Evolutionary conservation across 2,113 vertebrate genomes (phyloP).

Genomic region (Entomyzon cyanotis): DNA sequence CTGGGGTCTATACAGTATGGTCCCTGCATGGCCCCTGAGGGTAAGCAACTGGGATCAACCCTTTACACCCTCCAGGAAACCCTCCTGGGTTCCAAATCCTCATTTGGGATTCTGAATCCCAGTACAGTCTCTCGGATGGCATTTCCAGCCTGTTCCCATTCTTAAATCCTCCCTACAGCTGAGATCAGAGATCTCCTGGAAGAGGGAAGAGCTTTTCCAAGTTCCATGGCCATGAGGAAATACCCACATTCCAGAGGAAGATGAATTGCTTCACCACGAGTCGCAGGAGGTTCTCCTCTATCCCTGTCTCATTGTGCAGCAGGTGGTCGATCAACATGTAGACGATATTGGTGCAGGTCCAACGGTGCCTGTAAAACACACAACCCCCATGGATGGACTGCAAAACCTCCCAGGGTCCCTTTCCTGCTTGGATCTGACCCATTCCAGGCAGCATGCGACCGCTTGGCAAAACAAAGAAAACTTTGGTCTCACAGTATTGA

Average conservation of each 20-base stretch:
- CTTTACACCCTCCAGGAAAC: not conserved
- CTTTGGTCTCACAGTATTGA: not conserved
- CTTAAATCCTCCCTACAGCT: not conserved
- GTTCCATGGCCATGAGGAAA: not conserved
- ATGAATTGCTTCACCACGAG: conserved; percentile 22
- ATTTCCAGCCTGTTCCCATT: not conserved
- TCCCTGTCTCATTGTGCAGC: not conserved
- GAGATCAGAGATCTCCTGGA: not conserved
- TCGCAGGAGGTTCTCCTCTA: conserved; percentile 35
- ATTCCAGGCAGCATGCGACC: rapidly evolving
- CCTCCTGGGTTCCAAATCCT: not conserved
- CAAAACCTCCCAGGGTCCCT: not conserved
- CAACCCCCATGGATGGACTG: not conserved
- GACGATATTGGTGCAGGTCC: conserved; percentile 38
- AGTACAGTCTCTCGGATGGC: not conserved
- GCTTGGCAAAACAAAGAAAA: not conserved
- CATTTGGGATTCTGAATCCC: not conserved
- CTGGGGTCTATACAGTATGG: not conserved
- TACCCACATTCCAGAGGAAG: not conserved
- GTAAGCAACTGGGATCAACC: not conserved
- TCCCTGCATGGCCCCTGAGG: not conserved
- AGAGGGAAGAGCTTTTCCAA: not conserved
- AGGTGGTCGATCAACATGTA: conserved; percentile 57
- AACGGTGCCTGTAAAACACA: not conserved
- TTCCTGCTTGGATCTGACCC: not conserved